phyloP scores from a whole-genome alignment of 1,140 invertebrate genomes.

The Caenorhabditis inopinata region DNA sequence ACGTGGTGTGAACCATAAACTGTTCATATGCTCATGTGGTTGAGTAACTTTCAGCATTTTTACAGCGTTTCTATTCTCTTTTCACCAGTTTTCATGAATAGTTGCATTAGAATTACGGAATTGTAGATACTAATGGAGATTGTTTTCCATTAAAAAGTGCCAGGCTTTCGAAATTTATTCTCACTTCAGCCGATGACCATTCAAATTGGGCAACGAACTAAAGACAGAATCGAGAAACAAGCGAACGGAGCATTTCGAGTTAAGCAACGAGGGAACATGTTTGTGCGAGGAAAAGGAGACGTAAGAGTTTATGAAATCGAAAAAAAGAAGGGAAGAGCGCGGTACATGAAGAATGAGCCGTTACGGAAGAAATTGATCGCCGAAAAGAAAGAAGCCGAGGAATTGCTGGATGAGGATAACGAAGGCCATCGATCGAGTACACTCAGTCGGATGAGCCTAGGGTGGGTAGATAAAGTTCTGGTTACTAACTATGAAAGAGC shows the following conservation, averaged over 20 bases:
- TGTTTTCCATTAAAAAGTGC: no score
- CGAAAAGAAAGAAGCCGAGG: constrained; percentile 31
- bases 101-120: no score
- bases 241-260: constrained; percentile 14
- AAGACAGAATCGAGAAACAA: constrained; percentile 41
- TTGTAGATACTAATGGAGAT: no score
- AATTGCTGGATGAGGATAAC: constrained; percentile 20
- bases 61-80: no score
- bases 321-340: constrained; percentile 23
- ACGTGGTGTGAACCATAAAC: no score
- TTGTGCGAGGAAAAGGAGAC: constrained; percentile 42
- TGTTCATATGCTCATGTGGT: no score
- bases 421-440: constrained; percentile 35
- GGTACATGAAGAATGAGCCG: constrained; percentile 35
- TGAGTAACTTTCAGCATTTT: no score
- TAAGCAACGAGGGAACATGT: constrained; percentile 21
- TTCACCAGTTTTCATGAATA: no score
- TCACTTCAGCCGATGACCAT: constrained; percentile 35
- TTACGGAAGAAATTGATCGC: not conserved
- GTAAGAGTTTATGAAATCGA: constrained; percentile 43
- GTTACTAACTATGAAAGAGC: no score
- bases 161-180: no score
- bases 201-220: constrained; percentile 37
- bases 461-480: no score
- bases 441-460: constrained; percentile 40